Conservation (phyloP, 2,797 vertebrate species). For the Cryptoprocta ferox region DNA sequence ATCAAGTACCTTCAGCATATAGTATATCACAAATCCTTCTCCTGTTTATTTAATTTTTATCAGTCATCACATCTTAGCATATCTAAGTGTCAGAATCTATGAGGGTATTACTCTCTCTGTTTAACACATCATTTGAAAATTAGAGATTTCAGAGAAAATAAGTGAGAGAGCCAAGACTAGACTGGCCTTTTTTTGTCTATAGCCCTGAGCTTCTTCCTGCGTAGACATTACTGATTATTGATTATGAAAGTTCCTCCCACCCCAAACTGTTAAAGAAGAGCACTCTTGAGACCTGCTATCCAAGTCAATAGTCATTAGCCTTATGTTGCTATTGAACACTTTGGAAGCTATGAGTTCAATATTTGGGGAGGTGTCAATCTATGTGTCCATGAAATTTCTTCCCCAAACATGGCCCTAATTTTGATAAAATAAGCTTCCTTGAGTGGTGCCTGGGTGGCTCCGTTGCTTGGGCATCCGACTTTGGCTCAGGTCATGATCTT, state of each 20-base stretch:
- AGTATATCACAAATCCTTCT: background rate
- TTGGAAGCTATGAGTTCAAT: background rate
- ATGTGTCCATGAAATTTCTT: background rate
- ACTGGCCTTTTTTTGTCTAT: background rate
- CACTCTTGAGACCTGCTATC: background rate
- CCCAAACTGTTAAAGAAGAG: background rate
- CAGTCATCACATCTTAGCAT: background rate
- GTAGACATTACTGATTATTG: background rate
- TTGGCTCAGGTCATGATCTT: no score
- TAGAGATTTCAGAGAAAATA: constrained; percentile 11
- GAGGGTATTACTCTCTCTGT: background rate
- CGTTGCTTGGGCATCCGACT: no score
- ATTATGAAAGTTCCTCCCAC: background rate
- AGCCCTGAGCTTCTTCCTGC: background rate
- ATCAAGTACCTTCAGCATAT: background rate
- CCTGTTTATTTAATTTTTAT: background rate
- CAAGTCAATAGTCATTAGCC: background rate
- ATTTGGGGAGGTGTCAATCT: background rate
- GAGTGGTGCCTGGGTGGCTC: no score
- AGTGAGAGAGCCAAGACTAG: background rate
- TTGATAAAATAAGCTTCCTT: background rate
- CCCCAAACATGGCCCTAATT: background rate
- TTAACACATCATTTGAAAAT: background rate
- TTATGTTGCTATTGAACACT: background rate
- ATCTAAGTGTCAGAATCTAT: background rate